Evolutionary conservation across 2,888 invertebrate species (phyloP).

Genomic region (Agrenia bidenticulata): DNA sequence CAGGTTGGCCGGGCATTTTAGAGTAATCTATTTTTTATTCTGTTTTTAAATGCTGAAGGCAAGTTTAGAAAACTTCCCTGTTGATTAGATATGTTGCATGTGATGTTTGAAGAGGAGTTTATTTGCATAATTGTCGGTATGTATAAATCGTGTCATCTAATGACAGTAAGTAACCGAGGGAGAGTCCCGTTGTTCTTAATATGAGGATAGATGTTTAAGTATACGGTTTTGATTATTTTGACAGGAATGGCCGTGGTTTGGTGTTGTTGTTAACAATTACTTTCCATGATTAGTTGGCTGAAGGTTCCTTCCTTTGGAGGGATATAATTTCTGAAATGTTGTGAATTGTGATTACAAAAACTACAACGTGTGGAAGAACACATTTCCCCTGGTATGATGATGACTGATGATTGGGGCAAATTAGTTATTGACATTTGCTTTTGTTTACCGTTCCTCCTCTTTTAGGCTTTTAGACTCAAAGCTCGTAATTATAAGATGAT

Average conservation of each 20-base stretch:
- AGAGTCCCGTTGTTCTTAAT: too few species aligned
- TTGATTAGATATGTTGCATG: not conserved
- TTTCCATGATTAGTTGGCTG: constrained; percentile 1
- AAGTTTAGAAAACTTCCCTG: not conserved
- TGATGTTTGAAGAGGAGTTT: not conserved
- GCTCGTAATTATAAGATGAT: too few species aligned
- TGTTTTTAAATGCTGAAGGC: not conserved
- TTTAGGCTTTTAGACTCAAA: too few species aligned
- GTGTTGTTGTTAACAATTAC: constrained; percentile 1
- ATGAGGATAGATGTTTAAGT: not conserved
- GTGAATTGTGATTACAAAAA: too few species aligned
- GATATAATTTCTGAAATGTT: too few species aligned
- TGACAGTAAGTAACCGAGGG: too few species aligned
- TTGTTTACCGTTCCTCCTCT: constrained; percentile 15
- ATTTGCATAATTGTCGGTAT: constrained; percentile 6
- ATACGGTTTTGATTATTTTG: not conserved
- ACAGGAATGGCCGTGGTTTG: not conserved
- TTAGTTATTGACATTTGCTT: constrained; percentile 22
- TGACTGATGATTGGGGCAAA: constrained; percentile 10
- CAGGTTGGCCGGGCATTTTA: too few species aligned
- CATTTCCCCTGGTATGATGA: not conserved
- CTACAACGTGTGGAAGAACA: too few species aligned
- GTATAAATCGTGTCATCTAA: too few species aligned
- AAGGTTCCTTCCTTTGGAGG: constrained; percentile 2
- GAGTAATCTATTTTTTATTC: not conserved